phyloP scores from a whole-genome alignment of 2,113 vertebrate genomes.

The Eidolon helvum region DNA sequence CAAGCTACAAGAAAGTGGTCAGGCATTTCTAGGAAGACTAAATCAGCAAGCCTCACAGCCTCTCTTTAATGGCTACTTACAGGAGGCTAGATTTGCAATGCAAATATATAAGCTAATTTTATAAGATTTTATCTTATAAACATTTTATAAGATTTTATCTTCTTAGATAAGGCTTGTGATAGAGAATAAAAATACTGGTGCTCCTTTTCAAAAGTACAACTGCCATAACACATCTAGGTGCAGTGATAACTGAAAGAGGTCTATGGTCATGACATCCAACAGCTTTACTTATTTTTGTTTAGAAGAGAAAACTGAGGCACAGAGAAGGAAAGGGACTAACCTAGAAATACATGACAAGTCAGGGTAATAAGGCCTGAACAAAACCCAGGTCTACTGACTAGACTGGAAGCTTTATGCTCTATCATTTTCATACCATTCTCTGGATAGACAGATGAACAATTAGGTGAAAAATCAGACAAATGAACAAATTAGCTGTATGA shows the following conservation, averaged over 20 bases:
- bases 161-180: not conserved
- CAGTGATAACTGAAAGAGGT: not conserved
- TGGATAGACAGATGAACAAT: not conserved
- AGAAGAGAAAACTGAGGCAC: not conserved
- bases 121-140: not conserved
- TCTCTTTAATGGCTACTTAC: not conserved
- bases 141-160: not conserved
- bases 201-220: not conserved
- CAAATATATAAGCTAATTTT: not conserved
- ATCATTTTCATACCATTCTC: not conserved
- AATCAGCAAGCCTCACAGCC: not conserved
- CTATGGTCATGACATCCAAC: not conserved
- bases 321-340: not conserved
- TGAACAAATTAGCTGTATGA: not conserved
- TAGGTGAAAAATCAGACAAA: not conserved
- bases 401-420: not conserved
- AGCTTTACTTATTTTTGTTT: not conserved
- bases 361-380: not conserved
- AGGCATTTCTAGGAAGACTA: not conserved
- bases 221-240: not conserved
- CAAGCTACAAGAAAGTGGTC: not conserved
- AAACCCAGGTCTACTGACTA: not conserved
- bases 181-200: not conserved
- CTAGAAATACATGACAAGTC: not conserved
- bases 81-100: not conserved